Percentiles rank a stretch among this genome's conserved stretches.
phyloP scores from a whole-genome alignment of 2,113 vertebrate genomes.

The Taurulus bubalis region DNA sequence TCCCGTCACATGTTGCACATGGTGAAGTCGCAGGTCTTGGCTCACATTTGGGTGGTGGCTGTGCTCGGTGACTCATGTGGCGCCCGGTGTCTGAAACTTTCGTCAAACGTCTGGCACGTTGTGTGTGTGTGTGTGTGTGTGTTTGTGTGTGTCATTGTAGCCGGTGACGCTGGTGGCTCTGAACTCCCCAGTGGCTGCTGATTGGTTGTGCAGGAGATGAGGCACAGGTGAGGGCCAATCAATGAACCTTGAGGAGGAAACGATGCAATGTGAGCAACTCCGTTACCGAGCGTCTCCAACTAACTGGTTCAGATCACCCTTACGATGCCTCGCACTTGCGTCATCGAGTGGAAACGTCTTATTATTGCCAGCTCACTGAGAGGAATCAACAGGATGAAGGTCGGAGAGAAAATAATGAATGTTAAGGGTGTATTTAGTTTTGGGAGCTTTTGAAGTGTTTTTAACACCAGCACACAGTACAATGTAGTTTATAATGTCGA shows the following conservation, averaged over 20 bases:
- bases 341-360: constrained; percentile 70
- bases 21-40: constrained; percentile 80
- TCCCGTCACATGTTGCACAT: constrained; percentile 78
- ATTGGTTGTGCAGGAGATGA: constrained; percentile 74
- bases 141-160: constrained; percentile 80
- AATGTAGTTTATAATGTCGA: background rate
- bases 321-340: constrained; percentile 75
- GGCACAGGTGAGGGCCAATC: constrained; percentile 77
- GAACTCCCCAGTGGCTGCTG: constrained; percentile 64
- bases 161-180: constrained; percentile 79
- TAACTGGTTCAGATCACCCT: constrained; percentile 73
- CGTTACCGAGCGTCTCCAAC: constrained; percentile 62
- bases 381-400: constrained; percentile 49
- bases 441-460: background rate
- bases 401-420: constrained; percentile 23
- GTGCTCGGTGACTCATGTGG: constrained; percentile 82
- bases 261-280: constrained; percentile 71
- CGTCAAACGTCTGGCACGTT: constrained; percentile 84
- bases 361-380: constrained; percentile 71
- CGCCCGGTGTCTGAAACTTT: constrained; percentile 79
- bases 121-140: constrained; percentile 78
- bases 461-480: background rate
- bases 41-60: constrained; percentile 75
- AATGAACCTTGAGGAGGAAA: constrained; percentile 51
- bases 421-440: constrained; percentile 15